phyloP scores from a whole-genome alignment of 2,888 invertebrate species.

The Peribatodes rhomboidaria region DNA sequence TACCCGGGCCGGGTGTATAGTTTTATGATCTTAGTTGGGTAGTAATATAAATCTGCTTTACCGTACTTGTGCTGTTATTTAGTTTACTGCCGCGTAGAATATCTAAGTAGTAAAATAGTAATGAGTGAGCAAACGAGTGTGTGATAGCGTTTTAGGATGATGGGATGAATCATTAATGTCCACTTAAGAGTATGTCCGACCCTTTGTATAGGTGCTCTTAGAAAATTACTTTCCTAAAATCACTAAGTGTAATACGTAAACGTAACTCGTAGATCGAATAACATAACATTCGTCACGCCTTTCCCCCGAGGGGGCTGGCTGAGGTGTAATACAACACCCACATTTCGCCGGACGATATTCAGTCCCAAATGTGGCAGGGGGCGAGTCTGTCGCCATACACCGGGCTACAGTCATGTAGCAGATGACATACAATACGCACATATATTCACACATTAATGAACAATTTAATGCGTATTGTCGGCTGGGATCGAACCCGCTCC shows the following conservation, averaged over 20 bases:
- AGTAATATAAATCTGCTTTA: constrained; percentile 84
- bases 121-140: constrained; percentile 47
- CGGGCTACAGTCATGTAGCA: too few species aligned
- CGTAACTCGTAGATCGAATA: neutral
- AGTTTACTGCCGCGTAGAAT: constrained; percentile 56
- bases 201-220: constrained; percentile 6
- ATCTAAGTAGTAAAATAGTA: constrained; percentile 50
- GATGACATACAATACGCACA: too few species aligned
- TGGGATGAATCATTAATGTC: constrained; percentile 38
- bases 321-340: too few species aligned
- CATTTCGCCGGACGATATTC: too few species aligned
- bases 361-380: too few species aligned
- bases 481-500: too few species aligned
- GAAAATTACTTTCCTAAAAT: neutral
- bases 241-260: neutral
- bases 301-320: too few species aligned
- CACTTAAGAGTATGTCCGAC: constrained; percentile 17
- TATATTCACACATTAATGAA: too few species aligned
- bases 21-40: constrained; percentile 86
- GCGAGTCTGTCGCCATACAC: too few species aligned
- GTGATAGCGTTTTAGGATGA: constrained; percentile 45
- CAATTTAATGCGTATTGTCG: too few species aligned
- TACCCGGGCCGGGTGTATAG: constrained; percentile 80
- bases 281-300: too few species aligned
- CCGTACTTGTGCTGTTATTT: constrained; percentile 68